These are phyloP conservation scores for Capromys pilorides DNA, from an alignment of 2,797 vertebrate species.

Conservation along the genomic window DNA sequence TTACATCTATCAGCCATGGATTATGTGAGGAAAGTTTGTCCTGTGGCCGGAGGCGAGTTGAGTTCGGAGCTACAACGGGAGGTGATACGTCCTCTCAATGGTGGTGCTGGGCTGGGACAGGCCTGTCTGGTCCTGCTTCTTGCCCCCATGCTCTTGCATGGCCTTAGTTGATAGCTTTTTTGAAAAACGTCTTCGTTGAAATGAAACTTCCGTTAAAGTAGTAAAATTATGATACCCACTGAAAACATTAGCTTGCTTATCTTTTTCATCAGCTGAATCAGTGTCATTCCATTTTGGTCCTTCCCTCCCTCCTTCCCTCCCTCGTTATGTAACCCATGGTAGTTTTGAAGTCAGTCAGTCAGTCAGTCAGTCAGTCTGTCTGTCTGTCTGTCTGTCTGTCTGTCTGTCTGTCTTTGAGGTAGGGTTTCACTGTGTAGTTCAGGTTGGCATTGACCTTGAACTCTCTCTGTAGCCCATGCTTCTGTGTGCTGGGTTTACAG, in stretches of 20 bases:
- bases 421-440: not conserved
- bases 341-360: not conserved
- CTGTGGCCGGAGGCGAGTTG: not conserved
- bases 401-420: not conserved
- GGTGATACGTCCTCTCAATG: not conserved
- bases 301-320: too few species aligned
- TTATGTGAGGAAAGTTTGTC: not conserved
- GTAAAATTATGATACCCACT: conserved; percentile 15
- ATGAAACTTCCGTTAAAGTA: conserved; percentile 22
- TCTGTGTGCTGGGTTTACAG: not conserved
- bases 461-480: not conserved
- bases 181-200: not conserved
- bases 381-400: too few species aligned
- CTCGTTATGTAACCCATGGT: not conserved
- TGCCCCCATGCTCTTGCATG: too few species aligned
- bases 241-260: not conserved
- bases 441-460: not conserved
- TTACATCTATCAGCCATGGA: not conserved
- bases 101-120: not conserved
- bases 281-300: not conserved
- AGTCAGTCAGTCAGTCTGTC: too few species aligned
- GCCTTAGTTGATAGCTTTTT: not conserved
- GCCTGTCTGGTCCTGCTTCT: not conserved
- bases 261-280: not conserved
- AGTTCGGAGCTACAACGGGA: not conserved